A percentile compares a stretch with the other conserved stretches of the same genome.
Conservation (phyloP, 2,113 vertebrate species). For the Dipodomys ordii region DNA sequence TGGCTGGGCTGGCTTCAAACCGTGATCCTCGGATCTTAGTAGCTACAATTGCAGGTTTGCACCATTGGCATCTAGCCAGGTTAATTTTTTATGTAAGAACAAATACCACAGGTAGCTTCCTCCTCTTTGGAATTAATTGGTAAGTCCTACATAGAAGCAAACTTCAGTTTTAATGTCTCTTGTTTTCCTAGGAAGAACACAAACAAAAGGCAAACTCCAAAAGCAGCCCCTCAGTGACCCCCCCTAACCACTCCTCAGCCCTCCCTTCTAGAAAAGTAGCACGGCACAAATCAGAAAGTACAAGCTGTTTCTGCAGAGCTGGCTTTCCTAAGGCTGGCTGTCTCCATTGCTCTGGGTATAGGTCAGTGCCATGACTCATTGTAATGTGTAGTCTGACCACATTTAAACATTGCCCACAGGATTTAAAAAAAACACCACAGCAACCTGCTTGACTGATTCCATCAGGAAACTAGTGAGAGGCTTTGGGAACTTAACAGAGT, state of each 20-base stretch:
- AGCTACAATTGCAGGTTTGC: background rate
- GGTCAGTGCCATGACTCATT: constrained; percentile 63
- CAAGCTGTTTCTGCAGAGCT: constrained; percentile 25
- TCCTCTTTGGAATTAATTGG: background rate
- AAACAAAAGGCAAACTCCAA: background rate
- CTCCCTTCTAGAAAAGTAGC: constrained; percentile 1
- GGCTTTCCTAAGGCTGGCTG: constrained; percentile 44
- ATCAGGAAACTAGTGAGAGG: constrained; percentile 11
- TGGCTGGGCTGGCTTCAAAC: no score
- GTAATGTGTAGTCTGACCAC: constrained; percentile 51
- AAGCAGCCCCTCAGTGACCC: background rate
- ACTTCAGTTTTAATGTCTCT: background rate
- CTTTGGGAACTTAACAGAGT: background rate
- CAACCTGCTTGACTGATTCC: constrained; percentile 52
- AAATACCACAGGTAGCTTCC: background rate
- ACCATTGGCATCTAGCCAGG: no score
- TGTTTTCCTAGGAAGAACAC: background rate
- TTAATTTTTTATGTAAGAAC: background rate
- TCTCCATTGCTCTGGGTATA: constrained; percentile 28
- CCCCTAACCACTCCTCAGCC: background rate
- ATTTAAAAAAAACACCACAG: constrained; percentile 73
- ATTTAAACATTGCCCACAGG: constrained; percentile 44
- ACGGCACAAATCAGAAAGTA: constrained; percentile 6
- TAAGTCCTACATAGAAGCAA: background rate
- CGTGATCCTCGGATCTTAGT: no score